Evolutionary conservation across 2,888 invertebrate species (phyloP).

Genomic region (Creontiades dilutus): DNA sequence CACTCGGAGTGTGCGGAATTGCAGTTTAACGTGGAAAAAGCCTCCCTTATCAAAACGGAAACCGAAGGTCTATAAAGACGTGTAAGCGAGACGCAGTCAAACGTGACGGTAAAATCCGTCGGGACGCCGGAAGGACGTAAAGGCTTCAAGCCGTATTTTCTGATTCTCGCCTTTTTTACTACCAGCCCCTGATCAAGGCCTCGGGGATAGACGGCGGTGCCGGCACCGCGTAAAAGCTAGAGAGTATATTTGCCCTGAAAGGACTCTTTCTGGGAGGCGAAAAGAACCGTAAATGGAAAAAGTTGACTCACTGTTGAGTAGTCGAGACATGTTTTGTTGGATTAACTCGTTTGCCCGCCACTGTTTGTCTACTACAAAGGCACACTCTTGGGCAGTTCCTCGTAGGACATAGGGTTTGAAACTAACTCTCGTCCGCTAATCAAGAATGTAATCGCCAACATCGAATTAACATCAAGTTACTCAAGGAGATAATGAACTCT

Average conservation of each 20-base stretch:
- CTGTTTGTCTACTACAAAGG: too few relatives aligned
- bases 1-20: too few relatives aligned
- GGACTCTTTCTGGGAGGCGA: neutral
- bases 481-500: too few relatives aligned
- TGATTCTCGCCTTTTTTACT: constrained; percentile 1
- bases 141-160: constrained; percentile 13
- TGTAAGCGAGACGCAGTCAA: neutral
- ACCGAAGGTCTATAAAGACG: neutral
- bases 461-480: too few relatives aligned
- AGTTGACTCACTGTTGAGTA: neutral
- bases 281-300: neutral
- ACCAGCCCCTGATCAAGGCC: neutral
- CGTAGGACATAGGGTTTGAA: too few relatives aligned
- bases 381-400: too few relatives aligned
- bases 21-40: too few relatives aligned
- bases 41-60: too few relatives aligned
- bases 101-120: neutral
- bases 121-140: neutral
- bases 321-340: neutral
- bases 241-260: neutral
- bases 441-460: too few relatives aligned
- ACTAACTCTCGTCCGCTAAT: too few relatives aligned
- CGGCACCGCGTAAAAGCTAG: neutral
- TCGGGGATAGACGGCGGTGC: neutral
- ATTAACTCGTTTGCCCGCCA: neutral